Percentiles rank a stretch among this genome's conserved stretches.
These are phyloP conservation scores for Sitodiplosis mosellana DNA, from an alignment of 1,140 invertebrate species.

Conservation along the genomic window DNA sequence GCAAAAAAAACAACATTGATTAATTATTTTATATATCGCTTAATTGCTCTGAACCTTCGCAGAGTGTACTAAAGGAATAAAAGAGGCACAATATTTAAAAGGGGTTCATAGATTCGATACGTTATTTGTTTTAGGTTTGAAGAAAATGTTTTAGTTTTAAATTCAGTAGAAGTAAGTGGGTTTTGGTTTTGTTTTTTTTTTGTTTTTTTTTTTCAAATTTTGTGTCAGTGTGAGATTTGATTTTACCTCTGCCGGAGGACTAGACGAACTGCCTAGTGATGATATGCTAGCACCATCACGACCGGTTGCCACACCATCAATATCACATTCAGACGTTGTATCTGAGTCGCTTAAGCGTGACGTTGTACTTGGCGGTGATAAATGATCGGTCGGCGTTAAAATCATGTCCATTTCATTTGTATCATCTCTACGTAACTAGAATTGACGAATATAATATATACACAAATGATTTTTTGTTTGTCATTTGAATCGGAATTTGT, in stretches of 20 bases:
- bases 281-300: constrained; percentile 63
- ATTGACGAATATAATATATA: too few species aligned
- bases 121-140: too few species aligned
- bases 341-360: constrained; percentile 83
- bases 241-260: constrained; percentile 37
- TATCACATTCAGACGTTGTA: constrained; percentile 74
- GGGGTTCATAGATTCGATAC: too few species aligned
- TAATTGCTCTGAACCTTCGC: too few species aligned
- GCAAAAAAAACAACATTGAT: too few species aligned
- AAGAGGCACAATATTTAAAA: too few species aligned
- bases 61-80: too few species aligned
- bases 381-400: constrained; percentile 61
- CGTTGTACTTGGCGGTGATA: constrained; percentile 76
- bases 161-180: background rate
- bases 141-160: too few species aligned
- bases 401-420: constrained; percentile 30
- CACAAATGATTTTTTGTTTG: too few species aligned
- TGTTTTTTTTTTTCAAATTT: background rate
- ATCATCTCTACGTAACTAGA: constrained; percentile 21
- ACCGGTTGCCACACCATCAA: constrained; percentile 47
- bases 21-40: too few species aligned
- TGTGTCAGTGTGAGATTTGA: background rate
- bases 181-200: constrained; percentile 1
- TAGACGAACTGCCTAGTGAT: constrained; percentile 73
- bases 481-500: too few species aligned